Base-by-base conservation (phyloP, 92 coral and sea anemone genomes). In the Palythoa grandis region DNA sequence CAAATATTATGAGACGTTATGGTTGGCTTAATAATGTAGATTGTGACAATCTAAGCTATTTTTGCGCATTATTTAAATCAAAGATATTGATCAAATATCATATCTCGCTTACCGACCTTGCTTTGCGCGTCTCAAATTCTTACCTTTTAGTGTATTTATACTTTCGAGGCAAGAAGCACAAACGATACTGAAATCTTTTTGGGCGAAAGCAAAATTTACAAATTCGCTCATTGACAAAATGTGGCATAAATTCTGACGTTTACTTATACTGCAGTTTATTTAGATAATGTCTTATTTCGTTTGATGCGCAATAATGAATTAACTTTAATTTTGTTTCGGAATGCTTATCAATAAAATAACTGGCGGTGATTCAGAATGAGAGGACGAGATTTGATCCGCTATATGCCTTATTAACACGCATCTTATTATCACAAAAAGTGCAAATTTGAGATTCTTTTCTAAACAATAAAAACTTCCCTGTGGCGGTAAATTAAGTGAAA, bases 41-140 rank as follows among this genome's bases (percentile, higher is more conserved):
- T 79, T 87, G 82, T 89, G 88, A 87, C 83, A 87, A 91, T 85
- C 85, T 77, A 77, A 73, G 73, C 87, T 91, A 87, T 91, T 91
- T 91, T 87, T 88, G 86, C 77, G 82, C 91, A 72, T 73, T 39
- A 83, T 54, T 43, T n/a, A 88, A 53, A 61, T 88, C 83, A 75
- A 54, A 70, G 88, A 91, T 91, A 91, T 91, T 91, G 89, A 88
- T 91, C 93, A 78, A 84, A 77, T 84, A 85, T 83, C 86, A 76
- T 43, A 43, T 65, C 85, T 65, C 74, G 23, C 16, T 66, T 47
- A 50, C 23, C 37, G 72, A 61, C 85, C 70, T 20, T 9, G 37
- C 47, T 69, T 80, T 43, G 85, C 15, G 74, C 58, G 11, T 66
- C 72, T 43, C 74, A 80, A 66, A 24, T 22, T 78, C 15, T 48